Percentiles rank a stretch among this genome's conserved stretches.
These are phyloP conservation scores for Merops nubicus DNA, from an alignment of 2,113 vertebrate species.

Conservation along the genomic window DNA sequence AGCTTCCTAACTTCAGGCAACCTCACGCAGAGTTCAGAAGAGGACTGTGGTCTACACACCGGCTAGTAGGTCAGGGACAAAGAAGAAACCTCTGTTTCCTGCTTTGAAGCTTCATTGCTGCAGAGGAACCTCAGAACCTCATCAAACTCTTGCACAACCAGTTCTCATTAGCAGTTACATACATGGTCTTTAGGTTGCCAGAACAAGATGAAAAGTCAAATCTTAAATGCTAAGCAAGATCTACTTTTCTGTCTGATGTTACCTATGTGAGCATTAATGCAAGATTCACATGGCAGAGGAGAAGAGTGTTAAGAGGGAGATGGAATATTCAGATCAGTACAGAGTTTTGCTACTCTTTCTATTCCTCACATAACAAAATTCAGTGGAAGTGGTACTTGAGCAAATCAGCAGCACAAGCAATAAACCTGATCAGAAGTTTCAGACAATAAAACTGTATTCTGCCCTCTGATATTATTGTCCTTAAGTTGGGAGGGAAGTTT, in stretches of 20 bases:
- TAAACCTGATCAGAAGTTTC: neutral
- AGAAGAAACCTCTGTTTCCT: neutral
- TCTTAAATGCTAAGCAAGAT: neutral
- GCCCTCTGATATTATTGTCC: neutral
- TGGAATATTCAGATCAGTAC: neutral
- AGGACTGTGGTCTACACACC: neutral
- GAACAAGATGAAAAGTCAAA: neutral
- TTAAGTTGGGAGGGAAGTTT: neutral
- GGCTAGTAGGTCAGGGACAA: neutral
- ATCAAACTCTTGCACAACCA: fast-evolving
- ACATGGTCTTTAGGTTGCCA: neutral
- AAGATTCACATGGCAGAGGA: neutral
- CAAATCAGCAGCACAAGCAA: neutral
- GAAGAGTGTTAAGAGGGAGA: neutral
- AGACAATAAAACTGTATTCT: neutral
- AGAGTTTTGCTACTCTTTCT: neutral
- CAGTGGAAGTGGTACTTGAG: neutral
- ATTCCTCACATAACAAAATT: neutral
- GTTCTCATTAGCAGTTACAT: neutral
- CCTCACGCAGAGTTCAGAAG: neutral
- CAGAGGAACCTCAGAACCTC: neutral
- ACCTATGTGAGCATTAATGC: neutral
- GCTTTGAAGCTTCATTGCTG: neutral
- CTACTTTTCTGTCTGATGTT: neutral
- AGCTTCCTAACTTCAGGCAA: neutral